These are phyloP conservation scores for Sus scrofa DNA, from an alignment of 2,113 vertebrate genomes.

Conservation along the genomic window T2T-Sscrofa CM000813.6:98035001-98035500, in stretches of 20 bases:
- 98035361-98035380: too few species aligned
- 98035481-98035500: too few species aligned
- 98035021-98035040: background rate
- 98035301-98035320: too few species aligned
- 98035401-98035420: too few species aligned
- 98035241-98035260: background rate
- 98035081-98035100: background rate
- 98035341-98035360: too few species aligned
- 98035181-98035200: slow-evolving; percentile 22
- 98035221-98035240: background rate
- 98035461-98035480: too few species aligned
- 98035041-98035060: background rate
- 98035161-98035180: background rate
- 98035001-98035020: slow-evolving; percentile 24
- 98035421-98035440: too few species aligned
- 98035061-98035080: slow-evolving; percentile 10
- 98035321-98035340: too few species aligned
- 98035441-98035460: too few species aligned
- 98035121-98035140: slow-evolving; percentile 47
- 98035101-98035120: slow-evolving; percentile 37
- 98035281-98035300: too few species aligned
- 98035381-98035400: too few species aligned
- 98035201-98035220: background rate
- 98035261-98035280: slow-evolving; percentile 21
- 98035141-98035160: slow-evolving; percentile 62